These are phyloP conservation scores for Eclectus roratus DNA, from an alignment of 2,113 vertebrate species.

Conservation along the genomic window DNA sequence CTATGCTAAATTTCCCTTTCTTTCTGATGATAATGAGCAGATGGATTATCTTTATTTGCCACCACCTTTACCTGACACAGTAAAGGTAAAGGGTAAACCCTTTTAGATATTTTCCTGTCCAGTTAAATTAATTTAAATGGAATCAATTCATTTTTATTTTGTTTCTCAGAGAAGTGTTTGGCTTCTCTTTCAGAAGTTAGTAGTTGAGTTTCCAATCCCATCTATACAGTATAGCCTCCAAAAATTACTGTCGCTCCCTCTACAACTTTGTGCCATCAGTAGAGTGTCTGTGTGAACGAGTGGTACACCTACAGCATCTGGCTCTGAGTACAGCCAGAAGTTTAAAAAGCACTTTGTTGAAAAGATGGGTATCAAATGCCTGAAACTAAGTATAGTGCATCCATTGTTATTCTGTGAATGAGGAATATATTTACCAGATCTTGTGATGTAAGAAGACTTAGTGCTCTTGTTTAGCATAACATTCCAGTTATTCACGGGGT, in stretches of 20 bases:
- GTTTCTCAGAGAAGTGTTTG: not conserved
- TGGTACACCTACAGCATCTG: not conserved
- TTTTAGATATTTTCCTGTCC: not conserved
- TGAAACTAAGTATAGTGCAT: not conserved
- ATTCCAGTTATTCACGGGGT: slow-evolving; percentile 4
- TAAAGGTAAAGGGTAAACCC: not conserved
- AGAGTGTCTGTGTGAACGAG: not conserved
- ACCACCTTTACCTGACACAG: not conserved
- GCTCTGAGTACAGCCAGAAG: not conserved
- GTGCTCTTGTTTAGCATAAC: not conserved
- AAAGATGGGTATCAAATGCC: not conserved
- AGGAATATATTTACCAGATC: slow-evolving; percentile 22
- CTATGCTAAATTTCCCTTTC: not conserved
- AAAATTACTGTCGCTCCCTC: not conserved
- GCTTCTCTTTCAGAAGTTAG: not conserved
- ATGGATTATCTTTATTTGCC: not conserved
- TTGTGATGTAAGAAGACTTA: slow-evolving; percentile 30
- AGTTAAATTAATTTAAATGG: not conserved
- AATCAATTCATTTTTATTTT: not conserved
- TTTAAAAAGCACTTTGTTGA: slow-evolving; percentile 1
- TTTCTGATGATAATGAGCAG: not conserved
- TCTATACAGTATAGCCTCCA: not conserved
- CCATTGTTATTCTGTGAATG: slow-evolving; percentile 21
- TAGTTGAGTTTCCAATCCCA: not conserved
- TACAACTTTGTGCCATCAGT: not conserved